Evolutionary conservation across 1,140 invertebrate species (phyloP), one percentile per base, ranked within the genome.

Genomic region (Rhagoletis pomonella): DNA sequence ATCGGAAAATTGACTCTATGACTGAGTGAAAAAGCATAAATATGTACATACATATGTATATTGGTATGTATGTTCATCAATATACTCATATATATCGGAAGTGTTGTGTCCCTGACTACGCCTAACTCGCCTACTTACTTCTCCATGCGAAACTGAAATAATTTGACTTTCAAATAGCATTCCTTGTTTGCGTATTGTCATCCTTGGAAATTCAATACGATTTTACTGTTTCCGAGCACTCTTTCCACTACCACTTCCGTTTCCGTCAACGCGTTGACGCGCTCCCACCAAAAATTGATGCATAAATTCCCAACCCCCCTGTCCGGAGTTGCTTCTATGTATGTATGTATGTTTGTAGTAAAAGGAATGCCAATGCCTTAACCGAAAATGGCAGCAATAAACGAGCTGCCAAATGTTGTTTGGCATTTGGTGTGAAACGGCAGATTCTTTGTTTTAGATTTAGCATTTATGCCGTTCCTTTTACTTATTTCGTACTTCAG

Each of bases 321-420:
- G 50, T 55, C 9, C 4, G 4, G 50, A 6, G 9, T 55, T 9
- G 4, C 50, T 6, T 4, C 50, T 55, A 55, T 55, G 9, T 55
- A 9, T 55, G 4, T 55, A 55, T 62, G 60, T 62, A 14, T 62
- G 17, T n/a, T 6, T 17, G 60, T 62, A 12, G 60, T 62, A 62
- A 62, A 62, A 17, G 12, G 60, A 62, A 55, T 81, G 47, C 19
- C 47, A 81, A 81, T 10, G 42, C 73, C 17, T 55, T 81, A 81
- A 55, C 6, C n/a, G 4, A 86, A 39, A 87, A 67, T 50, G 14
- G 10, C 39, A 14, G 17, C 29, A 69, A 87, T 69, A 69, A 85
- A 87, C 44, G 86, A 69, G 86, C 65, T 87, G 86, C 17, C 62
- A 87, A 87, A 29, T 87, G 47, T 19, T 44, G n/a, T 39, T 86